These are phyloP conservation scores for Pelecanoides urinatrix DNA, from an alignment of 2,113 vertebrate genomes.

Conservation along the genomic window DNA sequence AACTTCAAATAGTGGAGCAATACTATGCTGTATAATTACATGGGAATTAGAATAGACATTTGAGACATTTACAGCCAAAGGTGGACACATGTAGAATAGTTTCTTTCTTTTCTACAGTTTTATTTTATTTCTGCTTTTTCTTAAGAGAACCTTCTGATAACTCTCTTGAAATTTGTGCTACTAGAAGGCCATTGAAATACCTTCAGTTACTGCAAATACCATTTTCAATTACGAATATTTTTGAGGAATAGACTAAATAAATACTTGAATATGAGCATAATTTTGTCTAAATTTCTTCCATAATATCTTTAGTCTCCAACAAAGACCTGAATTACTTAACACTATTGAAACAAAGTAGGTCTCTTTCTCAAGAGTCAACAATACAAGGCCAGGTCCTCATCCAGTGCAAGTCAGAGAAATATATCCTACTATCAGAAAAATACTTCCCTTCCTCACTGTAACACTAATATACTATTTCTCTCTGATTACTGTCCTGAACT, in stretches of 20 bases:
- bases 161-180: background rate
- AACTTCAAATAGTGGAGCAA: background rate
- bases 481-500: background rate
- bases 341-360: background rate
- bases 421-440: background rate
- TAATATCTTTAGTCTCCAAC: background rate
- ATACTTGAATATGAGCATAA: background rate
- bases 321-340: background rate
- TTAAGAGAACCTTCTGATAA: background rate
- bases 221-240: background rate
- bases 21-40: background rate
- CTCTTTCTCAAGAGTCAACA: background rate
- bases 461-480: background rate
- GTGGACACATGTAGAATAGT: background rate
- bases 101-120: background rate
- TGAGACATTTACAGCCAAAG: background rate
- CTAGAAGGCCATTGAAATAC: background rate
- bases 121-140: background rate
- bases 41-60: background rate
- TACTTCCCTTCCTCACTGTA: background rate
- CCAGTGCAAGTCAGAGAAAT: background rate
- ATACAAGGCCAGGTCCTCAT: background rate
- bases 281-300: background rate
- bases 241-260: background rate
- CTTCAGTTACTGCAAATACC: background rate